These are phyloP conservation scores for Trachops cirrhosus DNA, from an alignment of 2,797 vertebrate genomes.

Conservation along the genomic window DNA sequence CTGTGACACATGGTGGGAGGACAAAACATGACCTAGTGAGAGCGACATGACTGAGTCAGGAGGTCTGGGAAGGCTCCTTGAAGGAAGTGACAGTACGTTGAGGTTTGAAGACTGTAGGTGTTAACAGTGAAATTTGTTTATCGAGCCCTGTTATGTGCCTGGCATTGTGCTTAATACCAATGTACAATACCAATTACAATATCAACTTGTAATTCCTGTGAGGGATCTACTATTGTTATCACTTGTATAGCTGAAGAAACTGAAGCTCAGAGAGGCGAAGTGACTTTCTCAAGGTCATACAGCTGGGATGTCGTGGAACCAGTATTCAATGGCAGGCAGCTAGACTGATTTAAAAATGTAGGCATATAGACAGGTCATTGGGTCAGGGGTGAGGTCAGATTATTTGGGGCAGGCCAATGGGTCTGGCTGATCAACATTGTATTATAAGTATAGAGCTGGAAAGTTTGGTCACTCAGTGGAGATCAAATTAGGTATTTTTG, in stretches of 20 bases:
- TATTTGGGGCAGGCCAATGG: neutral
- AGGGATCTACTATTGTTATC: neutral
- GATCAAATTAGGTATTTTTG: neutral
- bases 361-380: neutral
- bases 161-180: neutral
- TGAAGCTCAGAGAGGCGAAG: neutral
- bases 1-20: neutral
- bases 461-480: neutral
- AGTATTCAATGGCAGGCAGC: neutral
- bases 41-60: neutral
- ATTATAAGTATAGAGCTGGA: neutral
- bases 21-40: neutral
- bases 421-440: neutral
- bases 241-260: neutral
- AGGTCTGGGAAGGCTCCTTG: neutral
- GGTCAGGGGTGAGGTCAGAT: neutral
- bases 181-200: too few species aligned
- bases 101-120: neutral
- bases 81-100: neutral
- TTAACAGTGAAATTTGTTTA: neutral
- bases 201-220: neutral
- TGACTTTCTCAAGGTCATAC: neutral
- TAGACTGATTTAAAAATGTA: neutral
- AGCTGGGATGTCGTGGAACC: neutral
- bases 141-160: neutral